Evolutionary conservation across 2,113 vertebrate genomes (phyloP), one percentile per base, ranked within the genome.

Genomic region (Empidonax alnorum): DNA sequence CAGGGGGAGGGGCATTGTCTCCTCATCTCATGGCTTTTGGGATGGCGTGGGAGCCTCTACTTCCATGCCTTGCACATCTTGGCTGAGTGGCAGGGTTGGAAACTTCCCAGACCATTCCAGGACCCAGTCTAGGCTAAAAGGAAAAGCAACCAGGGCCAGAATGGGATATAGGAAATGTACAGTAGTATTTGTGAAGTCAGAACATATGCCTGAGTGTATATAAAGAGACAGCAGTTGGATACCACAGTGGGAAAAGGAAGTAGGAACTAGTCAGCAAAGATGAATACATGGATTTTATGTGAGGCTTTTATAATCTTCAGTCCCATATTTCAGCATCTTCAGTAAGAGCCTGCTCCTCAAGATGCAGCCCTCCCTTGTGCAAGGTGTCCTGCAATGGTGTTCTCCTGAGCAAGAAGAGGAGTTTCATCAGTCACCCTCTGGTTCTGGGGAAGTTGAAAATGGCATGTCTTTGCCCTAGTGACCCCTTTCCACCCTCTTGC

Each of bases 311-410:
- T 84, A 71, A 78, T 63, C 52, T 94, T 75, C 41, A 68, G 41
- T 59, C 33, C 47, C 12, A 4, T 91, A 35, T 87, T 84, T 87
- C 2, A 2, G 4, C 69, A 47, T 79, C 39, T 35, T 75, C 78
- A 35, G 19, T 65, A 78, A 87, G 66, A 77, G 12, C 30, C 30
- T 71, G 42, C 31, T 82, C 18, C 56, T 89, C 30, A 44, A 69
- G 39, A 66, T 47, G 69, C 35, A 63, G 23, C 47, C 21, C 33
- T 93, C 19, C 5, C 17, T 50, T 5, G 9, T 86, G 61, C 65
- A 37, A 89, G 31, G 9, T 13, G 0, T 58, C n/a, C 9, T 20
- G 49, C 3, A 2, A 7, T 9, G 2, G 23, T 3, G 0, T 58
- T 80, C 25, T 76, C 37, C 44, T 53, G 50, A 55, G 25, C 42